Base-by-base conservation (phyloP, 2,888 invertebrate genomes). In the Phengaris arion region DNA sequence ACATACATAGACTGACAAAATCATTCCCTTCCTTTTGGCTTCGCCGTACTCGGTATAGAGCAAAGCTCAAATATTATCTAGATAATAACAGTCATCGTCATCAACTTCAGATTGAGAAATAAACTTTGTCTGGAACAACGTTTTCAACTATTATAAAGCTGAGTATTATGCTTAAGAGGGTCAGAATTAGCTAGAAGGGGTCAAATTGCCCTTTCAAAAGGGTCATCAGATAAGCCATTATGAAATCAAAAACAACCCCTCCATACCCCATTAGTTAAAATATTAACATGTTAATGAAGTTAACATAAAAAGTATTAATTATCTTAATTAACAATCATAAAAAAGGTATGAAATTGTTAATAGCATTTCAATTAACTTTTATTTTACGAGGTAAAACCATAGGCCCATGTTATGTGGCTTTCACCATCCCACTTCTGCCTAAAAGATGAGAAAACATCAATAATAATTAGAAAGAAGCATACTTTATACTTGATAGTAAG, bases 211-310 rank as follows among this genome's bases (percentile, higher is more conserved):
- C 52, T 70, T 70, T 54, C 54, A 54, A 72, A 72, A 52, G 72
- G 72, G 72, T 52, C 54, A 72, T 72, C 72, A 35, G 72, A 72
- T 72, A 51, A 54, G 52, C 72, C 54, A 72, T 72, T 72, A 72
- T 72, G 72, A 72, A 72, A 72, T 72, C 72, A 72, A 52, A 72
- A 72, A 72, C 72, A 15, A 54, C 70, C 72, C 68, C 72, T 54
- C 52, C 72, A 54, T 54, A 72, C 35, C 35, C 13, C 13, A 72
- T 45, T 72, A 72, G 72, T 72, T 72, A 54, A 35, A 72, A 72
- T 52, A 72, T 72, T 54, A 52, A 22, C 72, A 52, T 72, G 72
- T 72, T 70, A 72, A 72, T 72, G 46, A 69, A 69, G 72, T 72
- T 52, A 35, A 72, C 72, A 72, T 72, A 52, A 70, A 70, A 51